Conservation (phyloP, 2,888 invertebrate species). For the Reticulitermes lucifugus region DNA sequence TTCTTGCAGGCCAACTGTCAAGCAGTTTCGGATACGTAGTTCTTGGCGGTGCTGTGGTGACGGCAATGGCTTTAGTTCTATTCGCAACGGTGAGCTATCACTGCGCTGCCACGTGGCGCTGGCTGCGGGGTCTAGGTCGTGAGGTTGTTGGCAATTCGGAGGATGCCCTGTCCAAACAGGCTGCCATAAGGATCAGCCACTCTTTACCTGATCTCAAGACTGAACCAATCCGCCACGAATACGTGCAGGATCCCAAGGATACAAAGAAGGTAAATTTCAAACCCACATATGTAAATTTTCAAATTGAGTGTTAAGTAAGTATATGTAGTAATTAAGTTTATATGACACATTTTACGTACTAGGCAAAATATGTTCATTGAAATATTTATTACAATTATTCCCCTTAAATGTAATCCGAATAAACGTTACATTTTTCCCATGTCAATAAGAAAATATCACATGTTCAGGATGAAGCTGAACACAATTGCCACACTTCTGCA, state of each 20-base stretch:
- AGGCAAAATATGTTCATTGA: no score
- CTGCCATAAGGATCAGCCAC: conserved; percentile 80
- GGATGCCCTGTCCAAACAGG: conserved; percentile 65
- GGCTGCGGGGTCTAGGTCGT: conserved; percentile 60
- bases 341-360: no score
- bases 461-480: no score
- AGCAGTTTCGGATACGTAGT: conserved; percentile 59
- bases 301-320: no score
- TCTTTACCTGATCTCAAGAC: conserved; percentile 80
- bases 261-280: conserved; percentile 73
- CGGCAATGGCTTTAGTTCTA: conserved; percentile 75
- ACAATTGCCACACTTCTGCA: no score
- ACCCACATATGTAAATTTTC: no score
- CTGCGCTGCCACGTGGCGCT: conserved; percentile 79
- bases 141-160: conserved; percentile 50
- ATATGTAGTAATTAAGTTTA: no score
- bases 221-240: conserved; percentile 75
- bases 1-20: conserved; percentile 28
- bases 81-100: conserved; percentile 79
- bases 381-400: no score
- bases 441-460: no score
- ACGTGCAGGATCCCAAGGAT: conserved; percentile 76
- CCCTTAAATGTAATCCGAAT: no score
- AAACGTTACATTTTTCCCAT: no score
- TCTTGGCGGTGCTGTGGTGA: conserved; percentile 69